Evolutionary conservation across 53 echinoderm and acorn worm genomes (phyloP).

Genomic region (Antedon mediterranea): DNA sequence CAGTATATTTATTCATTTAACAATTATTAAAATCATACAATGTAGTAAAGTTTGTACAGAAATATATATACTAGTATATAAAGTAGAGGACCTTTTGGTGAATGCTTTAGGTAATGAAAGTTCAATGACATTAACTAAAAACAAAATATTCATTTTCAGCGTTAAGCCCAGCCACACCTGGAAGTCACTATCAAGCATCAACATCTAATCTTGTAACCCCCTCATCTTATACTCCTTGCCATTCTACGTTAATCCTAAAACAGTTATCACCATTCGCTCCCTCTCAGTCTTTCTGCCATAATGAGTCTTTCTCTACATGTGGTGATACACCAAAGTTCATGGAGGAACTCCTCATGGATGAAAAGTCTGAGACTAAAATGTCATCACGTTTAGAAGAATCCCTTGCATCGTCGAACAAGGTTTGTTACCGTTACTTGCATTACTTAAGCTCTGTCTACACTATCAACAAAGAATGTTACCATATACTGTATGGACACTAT

Average conservation of each 20-base stretch:
- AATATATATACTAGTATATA: too few relatives aligned
- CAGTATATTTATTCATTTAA: too few relatives aligned
- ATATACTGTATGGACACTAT: too few relatives aligned
- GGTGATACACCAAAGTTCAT: neutral
- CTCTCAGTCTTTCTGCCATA: neutral
- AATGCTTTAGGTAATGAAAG: neutral
- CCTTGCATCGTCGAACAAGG: neutral
- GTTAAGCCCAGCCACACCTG: slow-evolving; percentile 26
- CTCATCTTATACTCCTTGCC: slow-evolving; percentile 4
- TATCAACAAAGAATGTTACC: too few relatives aligned
- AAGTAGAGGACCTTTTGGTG: too few relatives aligned
- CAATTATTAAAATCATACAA: too few relatives aligned
- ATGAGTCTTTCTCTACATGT: neutral
- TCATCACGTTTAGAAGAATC: neutral
- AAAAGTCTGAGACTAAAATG: neutral
- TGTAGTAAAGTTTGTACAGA: too few relatives aligned
- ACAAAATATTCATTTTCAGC: neutral
- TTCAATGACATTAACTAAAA: neutral
- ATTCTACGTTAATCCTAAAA: slow-evolving; percentile 23
- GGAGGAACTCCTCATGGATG: neutral
- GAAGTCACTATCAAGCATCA: neutral
- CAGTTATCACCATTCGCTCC: neutral
- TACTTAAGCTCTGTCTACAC: too few relatives aligned
- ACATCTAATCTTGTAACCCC: neutral
- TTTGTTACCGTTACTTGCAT: neutral